phyloP scores from a whole-genome alignment of 2,797 vertebrate species.

The Zonotrichia albicollis region DNA sequence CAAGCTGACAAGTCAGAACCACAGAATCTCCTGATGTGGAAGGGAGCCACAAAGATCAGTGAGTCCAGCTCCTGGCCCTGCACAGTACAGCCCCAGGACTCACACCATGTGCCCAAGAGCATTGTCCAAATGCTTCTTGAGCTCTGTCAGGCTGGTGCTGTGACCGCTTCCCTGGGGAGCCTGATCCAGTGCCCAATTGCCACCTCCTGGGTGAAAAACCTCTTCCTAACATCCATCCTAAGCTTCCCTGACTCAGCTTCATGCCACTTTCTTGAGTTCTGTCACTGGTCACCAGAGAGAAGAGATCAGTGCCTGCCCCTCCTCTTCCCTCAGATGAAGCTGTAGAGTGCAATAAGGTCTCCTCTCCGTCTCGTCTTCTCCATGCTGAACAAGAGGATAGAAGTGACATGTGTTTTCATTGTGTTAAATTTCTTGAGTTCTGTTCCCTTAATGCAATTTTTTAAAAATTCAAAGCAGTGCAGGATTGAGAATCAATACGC shows the following conservation, averaged over 20 bases:
- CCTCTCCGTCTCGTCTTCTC: not conserved
- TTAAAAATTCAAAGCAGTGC: not conserved
- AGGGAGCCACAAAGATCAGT: not conserved
- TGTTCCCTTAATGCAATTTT: not conserved
- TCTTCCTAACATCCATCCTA: too few species aligned
- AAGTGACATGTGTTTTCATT: not conserved
- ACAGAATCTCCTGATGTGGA: not conserved
- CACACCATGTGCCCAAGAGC: not conserved
- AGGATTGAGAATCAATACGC: not conserved
- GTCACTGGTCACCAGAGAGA: not conserved
- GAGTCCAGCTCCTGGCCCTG: not conserved
- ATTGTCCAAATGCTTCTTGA: not conserved
- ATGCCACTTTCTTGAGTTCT: rapidly evolving
- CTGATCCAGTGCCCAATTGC: too few species aligned
- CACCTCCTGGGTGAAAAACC: not conserved
- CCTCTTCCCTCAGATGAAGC: not conserved
- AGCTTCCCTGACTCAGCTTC: rapidly evolving
- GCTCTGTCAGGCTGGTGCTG: not conserved
- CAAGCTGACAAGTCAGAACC: not conserved
- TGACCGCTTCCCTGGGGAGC: not conserved
- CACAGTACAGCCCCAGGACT: not conserved
- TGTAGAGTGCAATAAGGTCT: not conserved
- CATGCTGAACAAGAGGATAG: not conserved
- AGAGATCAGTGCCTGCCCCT: not conserved
- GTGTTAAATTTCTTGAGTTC: not conserved